Base-by-base conservation (phyloP, 2,888 invertebrate genomes). In the Leucozona laternaria region DNA sequence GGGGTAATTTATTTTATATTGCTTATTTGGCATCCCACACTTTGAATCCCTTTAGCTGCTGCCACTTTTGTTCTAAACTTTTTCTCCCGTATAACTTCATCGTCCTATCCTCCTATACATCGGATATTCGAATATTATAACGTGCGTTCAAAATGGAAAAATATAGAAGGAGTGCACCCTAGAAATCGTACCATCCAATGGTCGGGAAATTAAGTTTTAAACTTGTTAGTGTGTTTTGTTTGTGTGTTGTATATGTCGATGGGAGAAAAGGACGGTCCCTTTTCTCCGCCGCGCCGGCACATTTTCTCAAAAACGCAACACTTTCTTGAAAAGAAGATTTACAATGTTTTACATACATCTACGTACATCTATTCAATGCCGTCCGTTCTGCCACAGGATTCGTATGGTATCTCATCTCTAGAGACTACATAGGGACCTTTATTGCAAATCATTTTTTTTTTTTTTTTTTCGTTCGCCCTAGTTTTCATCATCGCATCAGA, bases 201-300 rank as follows among this genome's bases (percentile, higher is more conserved):
- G 62, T 11, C 73, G 40, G 60, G 73, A 58, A 66, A 80, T 80
- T 79, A 76, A 79, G 66, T 79, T 84, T 84, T 72, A 55, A 80
- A 80, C 40, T 77, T 71, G 64, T 79, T 48, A 31, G 75, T 43
- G 17, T 28, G 28, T 57, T 13, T 7, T 60, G 15, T 22, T 4
- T 60, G 53, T 37, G 8, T 25, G 20, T 37, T 37, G 58, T 40
- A 20, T 40, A 20, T 34, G 5, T 10, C 48, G 11, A 11, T 43
- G 7, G 8, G 28, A 45, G 28, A 4, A 15, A 25, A 53, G 53
- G 55, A n/a, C n/a, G n/a, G n/a, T n/a, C n/a, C n/a, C n/a, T 55
- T n/a, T 28, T 43, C 2, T 3, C 53, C 28, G 20, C 4, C 10
- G 2, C 17, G 2, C 11, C 17, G 1, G 31, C 15, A 40, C 7